Evolutionary conservation across 2,113 vertebrate genomes (phyloP).

Genomic region (Clupea harengus): DNA sequence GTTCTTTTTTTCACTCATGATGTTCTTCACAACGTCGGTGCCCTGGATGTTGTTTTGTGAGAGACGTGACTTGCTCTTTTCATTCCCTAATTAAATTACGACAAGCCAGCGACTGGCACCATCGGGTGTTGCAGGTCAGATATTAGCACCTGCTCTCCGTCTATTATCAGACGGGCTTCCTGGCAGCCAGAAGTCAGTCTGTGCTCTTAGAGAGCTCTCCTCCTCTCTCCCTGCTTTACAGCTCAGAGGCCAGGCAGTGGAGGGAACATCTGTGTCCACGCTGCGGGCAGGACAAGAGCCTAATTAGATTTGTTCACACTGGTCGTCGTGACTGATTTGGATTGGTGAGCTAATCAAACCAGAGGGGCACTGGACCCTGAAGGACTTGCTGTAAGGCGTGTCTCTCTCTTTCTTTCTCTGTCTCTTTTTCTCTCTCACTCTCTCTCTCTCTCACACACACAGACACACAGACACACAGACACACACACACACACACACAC

Average conservation of each 20-base stretch:
- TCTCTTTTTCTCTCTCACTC: background rate
- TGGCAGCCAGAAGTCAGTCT: background rate
- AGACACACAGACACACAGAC: background rate
- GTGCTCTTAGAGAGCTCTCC: background rate
- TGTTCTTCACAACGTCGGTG: background rate
- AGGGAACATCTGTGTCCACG: background rate
- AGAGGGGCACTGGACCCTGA: constrained; percentile 37
- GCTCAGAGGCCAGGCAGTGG: background rate
- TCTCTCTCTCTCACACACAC: background rate
- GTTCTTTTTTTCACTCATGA: background rate
- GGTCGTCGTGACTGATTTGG: constrained; percentile 39
- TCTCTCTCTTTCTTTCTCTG: background rate
- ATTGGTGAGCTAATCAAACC: constrained; percentile 34
- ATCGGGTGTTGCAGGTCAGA: constrained; percentile 6
- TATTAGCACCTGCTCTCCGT: background rate
- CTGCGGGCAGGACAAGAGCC: constrained; percentile 29
- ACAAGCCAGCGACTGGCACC: background rate
- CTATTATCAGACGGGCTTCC: background rate
- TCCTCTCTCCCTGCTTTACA: background rate
- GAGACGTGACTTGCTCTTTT: constrained; percentile 8
- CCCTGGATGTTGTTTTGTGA: background rate
- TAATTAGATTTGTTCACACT: constrained; percentile 42
- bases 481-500: background rate
- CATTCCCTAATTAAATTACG: background rate
- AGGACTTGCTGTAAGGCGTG: constrained; percentile 23